Base-by-base conservation (phyloP, 2,113 vertebrate species). In the Pelobates fuscus region DNA sequence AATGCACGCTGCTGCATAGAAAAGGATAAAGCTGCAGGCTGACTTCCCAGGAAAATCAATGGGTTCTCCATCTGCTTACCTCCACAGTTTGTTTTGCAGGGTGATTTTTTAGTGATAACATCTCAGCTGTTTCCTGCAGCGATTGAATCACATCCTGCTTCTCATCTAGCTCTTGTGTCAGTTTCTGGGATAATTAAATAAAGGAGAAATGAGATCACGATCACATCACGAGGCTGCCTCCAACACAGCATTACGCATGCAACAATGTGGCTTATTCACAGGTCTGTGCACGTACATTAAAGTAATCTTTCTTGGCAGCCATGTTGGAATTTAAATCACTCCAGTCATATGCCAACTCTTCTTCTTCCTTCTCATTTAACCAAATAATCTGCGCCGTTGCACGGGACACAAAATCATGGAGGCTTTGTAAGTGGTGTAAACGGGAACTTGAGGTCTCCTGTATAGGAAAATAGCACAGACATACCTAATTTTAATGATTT, bases 331-430 rank as follows among this genome's bases (percentile, higher is more conserved):
- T 99, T 82, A 72, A 89, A 82, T 98, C 93, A 17, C 97, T 97
- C 97, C 97, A 99, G 88, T 99, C 97, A 5, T 89, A 99, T 57
- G 97, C 94, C 61, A 99, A 89, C 46, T 99, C 98, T 82, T 99
- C 96, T 84, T 99, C 97, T 85, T 99, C 97, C 79, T 94, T 93
- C 89, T 98, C 95, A 18, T 99, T 99, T 79, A 99, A 90, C 98
- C 98, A 99, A 77, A 99, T 98, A 78, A 99, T 91, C 84, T 99
- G 95, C 17, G 95, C 88, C 0, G 97, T 99, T 83, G 96, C 96
- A 65, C 85, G 89, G 3, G 91, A 93, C 84, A 99, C 95, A 30
- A 99, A 97, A 0, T 88, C 87, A 0, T 96, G 93, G 78, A 99
- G 81, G 83, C 94, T 97, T 85, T 96, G 94, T 66, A 99, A 89